Evolutionary conservation across 2,113 vertebrate genomes (phyloP), one percentile per base, ranked within the genome.

Genomic region (Rhinoderma darwinii): DNA sequence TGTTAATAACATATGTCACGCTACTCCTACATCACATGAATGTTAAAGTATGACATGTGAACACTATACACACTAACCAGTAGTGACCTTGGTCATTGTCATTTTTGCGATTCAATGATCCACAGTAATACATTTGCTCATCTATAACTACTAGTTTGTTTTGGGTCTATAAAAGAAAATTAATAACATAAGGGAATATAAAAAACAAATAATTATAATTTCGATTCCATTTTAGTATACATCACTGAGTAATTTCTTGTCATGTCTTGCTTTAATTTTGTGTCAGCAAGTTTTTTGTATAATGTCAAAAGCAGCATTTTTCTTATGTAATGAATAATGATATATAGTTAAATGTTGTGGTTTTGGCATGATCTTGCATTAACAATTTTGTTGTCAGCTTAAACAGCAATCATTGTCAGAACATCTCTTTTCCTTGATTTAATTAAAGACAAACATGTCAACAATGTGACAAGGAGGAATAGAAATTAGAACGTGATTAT

Each of bases 391-490:
- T n/a, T 84, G 83, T 84, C 83, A 84, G n/a, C 11, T 61, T 75
- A 84, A 84, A 73, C 83, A 30, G 83, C 83, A 84, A 63, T 84
- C 70, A 32, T 84, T 84, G 83, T 84, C 83, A 73, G 72, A 84
- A 44, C 72, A 63, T 76, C 51, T 84, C 43, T 76, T 84, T 75
- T 43, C 56, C 9, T n/a, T 56, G 47, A 84, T 84, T 84, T 61
- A 84, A 84, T 84, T 76, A 84, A 84, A 76, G 83, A 75, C 70
- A 84, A 84, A 59, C 72, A 84, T 76, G 70, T 75, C 83, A 84
- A 84, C 72, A 84, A 59, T 75, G 72, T 84, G 83, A 84, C 83
- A 84, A 7, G 39, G 6, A 44, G 83, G 72, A 84, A 73, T 44
- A 10, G 41, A 76, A 84, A 84, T 84, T 59, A 84, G 20, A 59